Conservation (phyloP, 1,140 invertebrate genomes). For the Zophobas morio region DNA sequence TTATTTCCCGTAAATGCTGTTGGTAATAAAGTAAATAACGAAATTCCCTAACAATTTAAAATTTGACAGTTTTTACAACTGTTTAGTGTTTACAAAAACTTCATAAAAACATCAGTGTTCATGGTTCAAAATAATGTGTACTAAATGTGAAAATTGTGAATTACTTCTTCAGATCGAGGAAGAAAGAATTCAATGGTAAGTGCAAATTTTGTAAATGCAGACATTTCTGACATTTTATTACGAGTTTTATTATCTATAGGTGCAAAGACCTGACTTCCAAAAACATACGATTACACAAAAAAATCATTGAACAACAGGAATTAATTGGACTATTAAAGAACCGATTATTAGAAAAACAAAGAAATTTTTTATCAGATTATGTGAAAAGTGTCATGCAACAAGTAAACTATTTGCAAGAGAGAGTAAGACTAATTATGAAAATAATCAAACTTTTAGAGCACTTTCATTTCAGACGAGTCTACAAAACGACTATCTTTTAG, state of each 20-base stretch:
- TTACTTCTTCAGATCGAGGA: neutral
- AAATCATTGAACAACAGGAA: slow-evolving; percentile 10
- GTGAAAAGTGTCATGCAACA: neutral
- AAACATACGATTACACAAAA: slow-evolving; percentile 4
- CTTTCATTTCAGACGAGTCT: neutral
- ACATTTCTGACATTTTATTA: too few relatives aligned
- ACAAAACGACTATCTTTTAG: neutral
- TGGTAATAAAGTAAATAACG: neutral
- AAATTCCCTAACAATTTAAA: slow-evolving; percentile 7
- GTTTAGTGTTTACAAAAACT: slow-evolving; percentile 2
- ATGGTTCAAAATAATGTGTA: neutral
- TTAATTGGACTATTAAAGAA: slow-evolving; percentile 4
- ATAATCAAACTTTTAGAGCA: neutral
- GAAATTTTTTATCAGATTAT: slow-evolving; percentile 1
- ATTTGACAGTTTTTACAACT: slow-evolving; percentile 18
- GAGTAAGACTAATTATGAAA: slow-evolving; percentile 5
- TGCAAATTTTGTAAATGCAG: neutral
- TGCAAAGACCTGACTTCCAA: slow-evolving; percentile 10
- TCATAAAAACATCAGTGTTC: neutral
- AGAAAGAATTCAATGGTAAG: slow-evolving; percentile 20
- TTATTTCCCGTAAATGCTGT: neutral
- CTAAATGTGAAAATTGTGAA: slow-evolving; percentile 20
- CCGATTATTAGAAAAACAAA: slow-evolving; percentile 9
- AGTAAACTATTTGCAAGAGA: neutral
- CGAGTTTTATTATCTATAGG: neutral